Base-by-base conservation (phyloP, 2,797 vertebrate genomes). In the Morelia viridis region DNA sequence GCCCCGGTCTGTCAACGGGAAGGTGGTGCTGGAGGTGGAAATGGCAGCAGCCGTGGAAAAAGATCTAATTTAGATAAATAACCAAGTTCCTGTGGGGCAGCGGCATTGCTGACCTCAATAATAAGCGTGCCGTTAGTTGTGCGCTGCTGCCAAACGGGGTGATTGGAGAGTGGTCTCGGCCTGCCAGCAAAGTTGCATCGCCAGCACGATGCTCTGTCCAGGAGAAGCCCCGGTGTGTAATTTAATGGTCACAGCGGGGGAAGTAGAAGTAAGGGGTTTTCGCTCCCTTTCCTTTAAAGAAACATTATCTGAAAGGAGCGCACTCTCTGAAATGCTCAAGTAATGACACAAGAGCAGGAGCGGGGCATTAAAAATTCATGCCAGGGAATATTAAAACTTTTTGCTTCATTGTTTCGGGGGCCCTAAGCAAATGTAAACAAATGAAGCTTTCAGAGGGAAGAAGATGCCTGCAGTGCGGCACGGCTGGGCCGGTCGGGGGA, bases 351-450 rank as follows among this genome's bases (percentile, higher is more conserved):
- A 94, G 96, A 96, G 97, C 95, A 95, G 96, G 95, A 96, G 97
- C 97, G 93, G 94, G 93, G 96, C 96, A 97, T 97, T 96, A 97
- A 97, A 97, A 94, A 97, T 97, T 97, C 96, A 97, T 97, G 93
- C 22, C 1, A 41, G 89, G 41, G 93, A 96, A 97, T 97, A 97
- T 97, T 97, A 97, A 97, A 97, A 97, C 97, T 97, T 97, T 97
- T 95, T 94, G 94, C 94, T 96, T 95, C 93, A 92, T 97, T 95
- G 94, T 94, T 95, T 97, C 94, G 95, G 94, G 12, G 96, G 96
- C 96, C 95, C 90, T 92, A 89, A 93, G 94, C 95, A 94, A 97
- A 97, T 93, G 94, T 94, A 96, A 96, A 96, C 95, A 95, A 94
- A 96, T 93, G 96, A 96, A 95, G 94, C 92, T 95, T 91, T 92